A percentile compares a stretch with the other conserved stretches of the same genome.
Conservation (phyloP, 2,797 vertebrate genomes). For the Botia kubotai region DNA sequence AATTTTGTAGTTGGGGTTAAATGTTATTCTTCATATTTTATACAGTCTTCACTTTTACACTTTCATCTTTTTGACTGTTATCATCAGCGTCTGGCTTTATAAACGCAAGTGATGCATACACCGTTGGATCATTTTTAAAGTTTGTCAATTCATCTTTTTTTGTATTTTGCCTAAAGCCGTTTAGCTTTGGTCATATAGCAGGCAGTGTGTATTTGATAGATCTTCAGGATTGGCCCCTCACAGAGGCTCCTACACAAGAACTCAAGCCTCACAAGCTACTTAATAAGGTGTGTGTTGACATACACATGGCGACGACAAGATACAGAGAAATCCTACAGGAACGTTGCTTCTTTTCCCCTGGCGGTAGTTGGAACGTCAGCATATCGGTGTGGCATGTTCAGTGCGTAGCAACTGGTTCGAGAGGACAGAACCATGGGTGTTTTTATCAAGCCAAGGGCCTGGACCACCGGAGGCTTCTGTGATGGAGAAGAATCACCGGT, state of each 20-base stretch:
- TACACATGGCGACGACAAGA: slow-evolving; percentile 64
- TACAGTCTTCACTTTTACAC: slow-evolving; percentile 17
- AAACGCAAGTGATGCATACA: slow-evolving; percentile 15
- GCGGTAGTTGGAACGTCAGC: slow-evolving; percentile 59
- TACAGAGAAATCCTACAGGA: slow-evolving; percentile 77
- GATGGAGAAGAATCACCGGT: slow-evolving; percentile 83
- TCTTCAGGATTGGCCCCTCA: slow-evolving; percentile 22
- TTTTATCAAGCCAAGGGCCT: slow-evolving; percentile 81
- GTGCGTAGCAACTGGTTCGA: slow-evolving; percentile 59
- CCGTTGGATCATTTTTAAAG: background rate
- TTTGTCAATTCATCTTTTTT: background rate
- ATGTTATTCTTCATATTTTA: slow-evolving; percentile 24
- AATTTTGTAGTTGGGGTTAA: slow-evolving; percentile 21
- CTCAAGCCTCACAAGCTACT: slow-evolving; percentile 79
- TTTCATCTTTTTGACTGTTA: background rate
- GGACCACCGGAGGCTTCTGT: slow-evolving; percentile 85
- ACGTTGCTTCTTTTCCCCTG: slow-evolving; percentile 67
- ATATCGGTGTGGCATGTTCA: slow-evolving; percentile 21
- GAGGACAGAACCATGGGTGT: slow-evolving; percentile 72
- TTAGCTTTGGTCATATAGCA: background rate
- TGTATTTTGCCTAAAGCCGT: background rate
- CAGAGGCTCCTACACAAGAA: slow-evolving; percentile 59
- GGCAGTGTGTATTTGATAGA: background rate
- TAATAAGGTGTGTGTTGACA: slow-evolving; percentile 77
- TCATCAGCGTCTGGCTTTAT: slow-evolving; percentile 7